Evolutionary conservation across 2,797 vertebrate genomes (phyloP).

Genomic region (Crenuchus spilurus): DNA sequence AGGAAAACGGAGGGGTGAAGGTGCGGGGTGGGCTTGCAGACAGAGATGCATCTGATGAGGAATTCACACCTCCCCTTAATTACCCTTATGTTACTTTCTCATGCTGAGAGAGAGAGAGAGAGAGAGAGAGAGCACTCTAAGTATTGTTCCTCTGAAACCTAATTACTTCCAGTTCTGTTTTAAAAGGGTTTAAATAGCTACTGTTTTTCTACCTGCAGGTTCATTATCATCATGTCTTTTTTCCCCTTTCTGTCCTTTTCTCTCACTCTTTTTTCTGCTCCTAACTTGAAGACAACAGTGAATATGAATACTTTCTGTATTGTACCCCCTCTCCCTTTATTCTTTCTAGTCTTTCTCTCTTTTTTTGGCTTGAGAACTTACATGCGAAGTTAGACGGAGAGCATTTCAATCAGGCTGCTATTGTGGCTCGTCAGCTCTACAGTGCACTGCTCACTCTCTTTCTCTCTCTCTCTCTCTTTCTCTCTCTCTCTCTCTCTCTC

Average conservation of each 20-base stretch:
- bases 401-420: slow-evolving; percentile 73
- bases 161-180: slow-evolving; percentile 72
- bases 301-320: slow-evolving; percentile 30
- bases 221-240: slow-evolving; percentile 63
- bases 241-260: neutral
- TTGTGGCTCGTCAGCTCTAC: slow-evolving; percentile 62
- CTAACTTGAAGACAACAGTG: slow-evolving; percentile 34
- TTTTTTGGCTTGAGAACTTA: neutral
- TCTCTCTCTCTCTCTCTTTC: slow-evolving; percentile 58
- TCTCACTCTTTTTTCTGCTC: neutral
- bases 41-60: slow-evolving; percentile 72
- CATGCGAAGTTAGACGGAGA: slow-evolving; percentile 59
- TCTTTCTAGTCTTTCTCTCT: slow-evolving; percentile 13
- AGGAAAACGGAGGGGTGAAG: slow-evolving; percentile 53
- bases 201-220: slow-evolving; percentile 53
- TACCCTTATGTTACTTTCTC: slow-evolving; percentile 68
- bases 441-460: slow-evolving; percentile 50
- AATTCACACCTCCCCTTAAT: slow-evolving; percentile 74
- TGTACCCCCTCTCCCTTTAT: neutral
- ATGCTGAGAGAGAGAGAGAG: slow-evolving; percentile 51
- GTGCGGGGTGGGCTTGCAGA: slow-evolving; percentile 64
- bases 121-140: slow-evolving; percentile 60
- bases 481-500: neutral
- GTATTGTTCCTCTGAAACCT: slow-evolving; percentile 73
- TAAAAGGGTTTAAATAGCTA: slow-evolving; percentile 72